Evolutionary conservation across 2,113 vertebrate genomes (phyloP), one percentile per base, ranked within the genome.

Genomic region (Oryzias curvinotus): DNA sequence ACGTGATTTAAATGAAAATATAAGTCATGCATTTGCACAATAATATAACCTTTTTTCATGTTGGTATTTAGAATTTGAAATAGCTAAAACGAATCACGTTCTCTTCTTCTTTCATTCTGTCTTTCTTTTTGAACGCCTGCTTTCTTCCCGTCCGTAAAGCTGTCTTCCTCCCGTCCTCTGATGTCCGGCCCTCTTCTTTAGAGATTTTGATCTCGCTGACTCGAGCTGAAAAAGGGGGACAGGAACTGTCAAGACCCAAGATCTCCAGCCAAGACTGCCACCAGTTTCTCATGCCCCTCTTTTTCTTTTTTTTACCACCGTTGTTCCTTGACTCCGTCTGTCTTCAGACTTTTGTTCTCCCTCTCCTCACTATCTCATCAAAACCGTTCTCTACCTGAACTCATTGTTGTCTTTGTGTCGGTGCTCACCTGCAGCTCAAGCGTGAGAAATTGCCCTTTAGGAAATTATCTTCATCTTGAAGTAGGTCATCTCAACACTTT

Each of bases 371-470:
- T 53, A 50, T 73, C 60, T 79, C 57, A 82, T 81, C 73, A 64
- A 44, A n/a, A 42, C 47, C 65, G 57, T 52, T 63, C 58, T 74
- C 56, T 48, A 36, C 57, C 66, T 64, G 53, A 62, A 58, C 72
- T 30, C 36, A 44, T 71, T 74, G 69, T 55, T 57, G 45, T 65
- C 56, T 75, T 30, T 57, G 53, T 57, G 48, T 54, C 13, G 25
- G 17, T 56, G 56, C 76, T 80, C 80, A 86, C 84, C 82, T 85
- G 87, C 75, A 77, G 79, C 63, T 25, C 16, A 19, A 72, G 51
- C 71, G 77, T 84, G 82, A 77, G 85, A 85, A 74, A 43, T 43
- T 83, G 78, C 72, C 83, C 82, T 87, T 82, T 87, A 62, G 71
- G 60, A 67, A 68, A 56, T 74, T 75, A 71, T 75, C 80, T 74